These are phyloP conservation scores for Trypoxylon attenuatum DNA, from an alignment of 2,888 invertebrate species.

Conservation along the genomic window DNA sequence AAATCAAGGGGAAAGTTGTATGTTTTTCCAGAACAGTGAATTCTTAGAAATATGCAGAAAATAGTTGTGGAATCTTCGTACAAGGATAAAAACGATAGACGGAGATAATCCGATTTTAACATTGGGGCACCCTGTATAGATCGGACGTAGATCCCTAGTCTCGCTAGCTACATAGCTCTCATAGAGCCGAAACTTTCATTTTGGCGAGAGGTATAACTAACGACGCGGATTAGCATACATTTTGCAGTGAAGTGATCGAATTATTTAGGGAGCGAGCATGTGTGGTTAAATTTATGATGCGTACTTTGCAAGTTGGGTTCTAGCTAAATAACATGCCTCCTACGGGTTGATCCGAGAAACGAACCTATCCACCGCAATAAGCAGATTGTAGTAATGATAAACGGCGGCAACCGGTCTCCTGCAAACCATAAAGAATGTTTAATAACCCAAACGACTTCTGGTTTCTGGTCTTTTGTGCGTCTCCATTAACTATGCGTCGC, in stretches of 20 bases:
- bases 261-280: constrained; percentile 38
- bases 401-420: constrained; percentile 2
- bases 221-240: constrained; percentile 47
- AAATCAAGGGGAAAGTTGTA: too few species aligned
- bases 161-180: too few species aligned
- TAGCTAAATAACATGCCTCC: constrained; percentile 30
- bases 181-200: constrained; percentile 14
- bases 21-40: too few species aligned
- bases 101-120: too few species aligned
- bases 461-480: background rate
- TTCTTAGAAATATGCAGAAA: too few species aligned
- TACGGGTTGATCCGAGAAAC: constrained; percentile 9
- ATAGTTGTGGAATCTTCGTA: too few species aligned
- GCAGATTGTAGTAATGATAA: background rate
- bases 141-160: constrained; percentile 1
- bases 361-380: constrained; percentile 14
- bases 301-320: constrained; percentile 7
- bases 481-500: background rate
- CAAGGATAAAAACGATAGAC: too few species aligned
- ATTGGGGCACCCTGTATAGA: constrained; percentile 10
- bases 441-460: constrained; percentile 16
- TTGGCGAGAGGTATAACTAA: constrained; percentile 43
- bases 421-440: constrained; percentile 10
- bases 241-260: constrained; percentile 43
- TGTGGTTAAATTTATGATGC: constrained; percentile 29